phyloP scores from a whole-genome alignment of 2,888 invertebrate genomes.

The Dryomyza anilis region DNA sequence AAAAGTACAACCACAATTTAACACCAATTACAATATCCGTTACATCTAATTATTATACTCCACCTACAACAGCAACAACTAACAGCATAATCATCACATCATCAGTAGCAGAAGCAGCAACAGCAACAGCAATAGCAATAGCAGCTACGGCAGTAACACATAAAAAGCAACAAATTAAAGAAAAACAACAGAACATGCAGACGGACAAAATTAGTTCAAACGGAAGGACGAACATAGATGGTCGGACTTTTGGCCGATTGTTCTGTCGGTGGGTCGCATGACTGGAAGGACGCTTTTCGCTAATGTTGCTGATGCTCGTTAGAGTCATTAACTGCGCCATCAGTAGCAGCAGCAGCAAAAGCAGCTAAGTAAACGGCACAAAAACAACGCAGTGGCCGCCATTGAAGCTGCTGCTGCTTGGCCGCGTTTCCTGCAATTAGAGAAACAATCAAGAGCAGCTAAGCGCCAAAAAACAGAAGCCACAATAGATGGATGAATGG shows the following conservation, averaged over 20 bases:
- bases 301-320: conserved; percentile 36
- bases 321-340: conserved; percentile 49
- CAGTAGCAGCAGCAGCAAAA: conserved; percentile 28
- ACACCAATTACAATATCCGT: conserved; percentile 62
- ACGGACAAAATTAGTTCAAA: conserved; percentile 26
- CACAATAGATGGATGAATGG: too few species aligned
- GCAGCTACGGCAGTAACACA: not conserved
- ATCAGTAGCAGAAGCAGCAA: not conserved
- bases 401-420: not conserved
- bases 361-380: not conserved
- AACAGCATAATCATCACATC: not conserved
- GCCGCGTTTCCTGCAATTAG: conserved; percentile 19
- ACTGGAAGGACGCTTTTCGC: too few species aligned
- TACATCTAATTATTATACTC: conserved; percentile 58
- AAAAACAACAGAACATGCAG: conserved; percentile 31
- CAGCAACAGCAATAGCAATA: not conserved
- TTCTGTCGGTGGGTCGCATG: too few species aligned
- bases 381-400: not conserved
- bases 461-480: conserved; percentile 13
- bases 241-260: not conserved
- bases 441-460: conserved; percentile 1
- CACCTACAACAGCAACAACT: not conserved
- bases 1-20: conserved; percentile 52
- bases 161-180: conserved; percentile 44
- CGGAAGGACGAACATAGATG: not conserved